Evolutionary conservation across 2,888 invertebrate species (phyloP), one percentile per base, ranked within the genome.

Genomic region (Dione juno): DNA sequence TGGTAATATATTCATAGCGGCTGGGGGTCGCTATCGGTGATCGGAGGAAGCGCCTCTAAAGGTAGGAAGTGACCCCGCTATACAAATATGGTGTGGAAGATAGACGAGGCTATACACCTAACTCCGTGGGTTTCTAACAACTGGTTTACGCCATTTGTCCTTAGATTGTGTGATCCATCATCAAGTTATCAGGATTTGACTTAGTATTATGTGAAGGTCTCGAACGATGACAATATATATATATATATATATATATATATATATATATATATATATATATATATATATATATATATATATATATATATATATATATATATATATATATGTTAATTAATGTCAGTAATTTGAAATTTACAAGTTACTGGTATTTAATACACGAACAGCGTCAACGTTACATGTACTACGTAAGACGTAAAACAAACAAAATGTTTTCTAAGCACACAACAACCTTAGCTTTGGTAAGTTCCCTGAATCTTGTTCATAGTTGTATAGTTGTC

Each of bases 1-100:
- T 57, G 28, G 11, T 61, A 45, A 61, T 61, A 45, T 45, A 61
- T 61, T 61, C 61, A 61, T 61, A 61, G 61, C 28, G 45, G 37
- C 16, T 28, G 10, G 61, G 43, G 61, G 21, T 59, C 43, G 43
- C 45, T 45, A 45, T 61, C 61, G 28, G 28, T 11, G 61, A 45
- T 45, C 35, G 61, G n/a, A 43, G 61, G 45, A 61, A 45, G 28
- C 11, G 45, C n/a, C 28, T 14, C n/a, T 61, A 45, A 28, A 61
- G 59, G 61, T 61, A 45, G 43, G 28, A 61, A 61, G 54, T 37
- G 16, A 37, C 54, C 54, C 16, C n/a, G 43, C 61, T 13, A 13
- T 28, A 28, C n/a, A 43, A 45, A 61, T 45, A 61, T 16, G 28
- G 11, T 45, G 10, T n/a, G 21, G 45, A 35, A 45, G 61, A 61